These are phyloP conservation scores for Lepidochitona cinerea DNA, from an alignment of 2,888 invertebrate species.

Conservation along the genomic window DNA sequence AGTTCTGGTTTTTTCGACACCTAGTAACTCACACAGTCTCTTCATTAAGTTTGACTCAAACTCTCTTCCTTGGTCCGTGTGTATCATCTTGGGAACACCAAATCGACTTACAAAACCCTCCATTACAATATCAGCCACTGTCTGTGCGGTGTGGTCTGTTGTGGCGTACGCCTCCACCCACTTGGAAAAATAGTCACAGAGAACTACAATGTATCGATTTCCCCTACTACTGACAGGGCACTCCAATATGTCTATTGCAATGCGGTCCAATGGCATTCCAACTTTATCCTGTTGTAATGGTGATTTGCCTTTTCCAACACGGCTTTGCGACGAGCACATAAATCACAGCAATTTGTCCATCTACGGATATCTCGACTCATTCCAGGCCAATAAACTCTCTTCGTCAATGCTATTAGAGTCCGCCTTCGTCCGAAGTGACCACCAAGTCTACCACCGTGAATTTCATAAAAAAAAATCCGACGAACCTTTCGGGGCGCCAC, in stretches of 20 bases:
- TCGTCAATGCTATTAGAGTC: neutral
- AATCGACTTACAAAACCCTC: neutral
- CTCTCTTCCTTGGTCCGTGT: neutral
- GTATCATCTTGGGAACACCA: neutral
- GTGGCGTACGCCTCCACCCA: neutral
- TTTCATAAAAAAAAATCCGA: neutral
- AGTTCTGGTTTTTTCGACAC: neutral
- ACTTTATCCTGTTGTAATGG: neutral
- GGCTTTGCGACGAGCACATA: neutral
- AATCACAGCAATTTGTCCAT: neutral
- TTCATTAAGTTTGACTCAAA: neutral
- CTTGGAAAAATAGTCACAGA: neutral
- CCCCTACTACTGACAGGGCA: neutral
- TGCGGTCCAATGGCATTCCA: neutral
- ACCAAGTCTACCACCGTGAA: neutral
- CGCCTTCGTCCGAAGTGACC: neutral
- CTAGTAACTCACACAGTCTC: neutral
- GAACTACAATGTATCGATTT: neutral
- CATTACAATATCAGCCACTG: neutral
- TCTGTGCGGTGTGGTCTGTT: neutral
- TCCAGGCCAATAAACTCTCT: neutral
- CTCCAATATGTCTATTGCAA: neutral
- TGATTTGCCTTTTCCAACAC: neutral
- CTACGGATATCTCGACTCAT: neutral
- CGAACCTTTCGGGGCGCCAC: neutral